Evolutionary conservation across 2,888 invertebrate genomes (phyloP), one percentile per base, ranked within the genome.

Genomic region (Clivina fossor): DNA sequence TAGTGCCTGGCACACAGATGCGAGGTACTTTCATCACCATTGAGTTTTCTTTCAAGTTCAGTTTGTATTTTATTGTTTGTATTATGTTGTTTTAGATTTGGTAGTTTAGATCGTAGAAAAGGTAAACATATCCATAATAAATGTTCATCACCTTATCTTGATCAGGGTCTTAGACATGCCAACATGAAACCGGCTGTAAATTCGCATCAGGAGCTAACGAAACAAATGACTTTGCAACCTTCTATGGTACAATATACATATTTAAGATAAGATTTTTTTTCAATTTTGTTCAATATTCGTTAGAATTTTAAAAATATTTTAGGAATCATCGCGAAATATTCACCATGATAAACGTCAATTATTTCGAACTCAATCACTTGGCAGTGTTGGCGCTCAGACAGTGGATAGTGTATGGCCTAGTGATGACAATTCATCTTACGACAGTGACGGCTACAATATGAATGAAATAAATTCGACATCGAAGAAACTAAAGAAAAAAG

Each of bases 41-140:
- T 18, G 19, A 11, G 16, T 47, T 37, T 15, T 20, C 20, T 19
- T 26, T 11, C 18, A 9, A 26, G 35, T 20, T 22, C 28, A 41
- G 32, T 20, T 48, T 16, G 13, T 40, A 22, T n/a, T 19, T 35
- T 20, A n/a, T n/a, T n/a, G n/a, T n/a, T n/a, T n/a, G n/a, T n/a
- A n/a, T n/a, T n/a, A n/a, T n/a, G n/a, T n/a, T n/a, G n/a, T n/a
- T 65, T 32, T 49, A 77, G 80, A 63, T 82, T 81, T 67, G 81
- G 82, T 2, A 83, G 82, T 67, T 72, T 83, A 26, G 82, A 83
- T 68, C 74, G 82, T 28, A 75, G 81, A 66, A 78, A 76, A 72
- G 76, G 76, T 49, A 74, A 70, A 60, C 65, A 70, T 46, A 43
- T 71, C 32, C 71, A 71, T 28, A 47, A 47, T 47, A 73, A 71